Percentiles rank a stretch among this genome's conserved stretches.
phyloP scores from a whole-genome alignment of 2,888 invertebrate species.

The Pandemis corylana region DNA sequence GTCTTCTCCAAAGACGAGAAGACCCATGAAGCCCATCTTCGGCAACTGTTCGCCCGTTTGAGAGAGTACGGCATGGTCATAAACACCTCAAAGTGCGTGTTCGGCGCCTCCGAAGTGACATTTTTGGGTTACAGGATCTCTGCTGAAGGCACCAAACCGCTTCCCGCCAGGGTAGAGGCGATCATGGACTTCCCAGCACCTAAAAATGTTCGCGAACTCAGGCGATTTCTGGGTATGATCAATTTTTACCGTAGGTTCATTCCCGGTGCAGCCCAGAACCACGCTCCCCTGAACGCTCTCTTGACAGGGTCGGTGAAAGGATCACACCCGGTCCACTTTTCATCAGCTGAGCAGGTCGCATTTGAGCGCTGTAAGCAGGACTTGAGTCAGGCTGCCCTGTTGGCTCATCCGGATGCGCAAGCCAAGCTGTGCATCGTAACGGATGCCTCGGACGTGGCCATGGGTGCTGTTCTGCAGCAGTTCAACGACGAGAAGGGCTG shows the following conservation, averaged over 20 bases:
- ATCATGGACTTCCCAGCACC: conserved; percentile 33
- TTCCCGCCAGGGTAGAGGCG: conserved; percentile 47
- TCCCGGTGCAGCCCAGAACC: conserved; percentile 44
- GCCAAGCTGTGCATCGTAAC: too few species aligned
- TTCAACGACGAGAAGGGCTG: conserved; percentile 42
- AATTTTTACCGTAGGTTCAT: conserved; percentile 52
- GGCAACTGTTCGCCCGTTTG: conserved; percentile 2
- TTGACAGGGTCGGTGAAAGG: too few species aligned
- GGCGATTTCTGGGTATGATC: conserved; percentile 45
- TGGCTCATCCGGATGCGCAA: conserved; percentile 49
- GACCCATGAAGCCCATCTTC: too few species aligned
- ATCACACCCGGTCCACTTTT: conserved; percentile 23
- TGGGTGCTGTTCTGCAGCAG: conserved; percentile 60
- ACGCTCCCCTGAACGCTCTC: too few species aligned
- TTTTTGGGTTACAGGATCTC: conserved; percentile 48
- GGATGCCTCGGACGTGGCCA: too few species aligned
- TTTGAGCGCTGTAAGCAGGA: conserved; percentile 46
- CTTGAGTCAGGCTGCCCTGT: conserved; percentile 46
- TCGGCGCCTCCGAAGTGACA: conserved; percentile 44
- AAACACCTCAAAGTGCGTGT: conserved; percentile 50
- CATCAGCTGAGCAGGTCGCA: conserved; percentile 47
- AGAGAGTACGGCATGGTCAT: conserved; percentile 48
- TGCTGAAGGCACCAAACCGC: conserved; percentile 45
- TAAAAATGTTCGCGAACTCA: conserved; percentile 31
- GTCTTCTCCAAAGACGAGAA: too few species aligned